These are phyloP conservation scores for Nannoperca australis DNA, from an alignment of 2,797 vertebrate genomes.

Conservation along the genomic window DNA sequence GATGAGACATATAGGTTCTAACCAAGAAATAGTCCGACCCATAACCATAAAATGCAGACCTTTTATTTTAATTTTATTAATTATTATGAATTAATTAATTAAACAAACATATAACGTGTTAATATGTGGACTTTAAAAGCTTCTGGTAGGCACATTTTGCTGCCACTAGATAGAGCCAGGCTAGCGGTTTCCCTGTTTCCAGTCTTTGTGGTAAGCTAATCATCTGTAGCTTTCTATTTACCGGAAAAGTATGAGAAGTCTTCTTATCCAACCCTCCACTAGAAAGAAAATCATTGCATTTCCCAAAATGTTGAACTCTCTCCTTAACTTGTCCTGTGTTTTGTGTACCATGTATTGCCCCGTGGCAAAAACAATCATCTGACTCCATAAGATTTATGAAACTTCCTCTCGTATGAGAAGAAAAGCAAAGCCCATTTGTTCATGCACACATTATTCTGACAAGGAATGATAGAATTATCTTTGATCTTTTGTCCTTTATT, in stretches of 20 bases:
- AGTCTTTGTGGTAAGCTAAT: neutral
- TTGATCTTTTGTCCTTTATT: conserved; percentile 35
- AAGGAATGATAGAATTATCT: conserved; percentile 44
- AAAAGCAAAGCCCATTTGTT: conserved; percentile 29
- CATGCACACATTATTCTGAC: conserved; percentile 30
- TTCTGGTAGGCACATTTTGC: neutral
- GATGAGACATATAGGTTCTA: too few relatives aligned
- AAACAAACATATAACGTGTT: neutral
- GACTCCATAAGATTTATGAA: conserved; percentile 6
- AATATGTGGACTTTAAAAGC: neutral
- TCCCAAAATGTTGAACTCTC: conserved; percentile 17
- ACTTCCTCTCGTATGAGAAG: conserved; percentile 1
- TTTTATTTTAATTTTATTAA: neutral
- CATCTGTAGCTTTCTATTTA: neutral
- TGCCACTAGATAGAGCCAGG: neutral
- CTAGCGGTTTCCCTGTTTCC: neutral
- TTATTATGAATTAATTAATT: too few relatives aligned
- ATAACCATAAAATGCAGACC: neutral
- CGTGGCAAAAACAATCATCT: conserved; percentile 3
- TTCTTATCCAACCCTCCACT: neutral
- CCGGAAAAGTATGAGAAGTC: neutral
- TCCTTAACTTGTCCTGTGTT: conserved; percentile 1
- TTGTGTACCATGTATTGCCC: conserved; percentile 18
- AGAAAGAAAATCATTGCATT: neutral
- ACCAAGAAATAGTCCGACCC: neutral